phyloP scores from a whole-genome alignment of 1,140 invertebrate genomes.

The Mizuhopecten yessoensis region DNA sequence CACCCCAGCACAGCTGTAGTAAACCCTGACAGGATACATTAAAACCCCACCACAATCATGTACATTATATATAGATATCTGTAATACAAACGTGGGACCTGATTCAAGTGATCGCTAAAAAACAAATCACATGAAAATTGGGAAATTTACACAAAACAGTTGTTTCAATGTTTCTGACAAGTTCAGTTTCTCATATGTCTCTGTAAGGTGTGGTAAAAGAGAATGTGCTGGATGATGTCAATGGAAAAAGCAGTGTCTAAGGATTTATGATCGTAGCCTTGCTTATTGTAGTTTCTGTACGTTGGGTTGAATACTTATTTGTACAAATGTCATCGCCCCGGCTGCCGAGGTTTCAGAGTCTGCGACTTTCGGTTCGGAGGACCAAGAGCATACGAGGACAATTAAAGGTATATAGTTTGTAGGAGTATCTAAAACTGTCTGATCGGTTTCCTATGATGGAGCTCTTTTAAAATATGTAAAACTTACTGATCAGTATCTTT shows the following conservation, averaged over 20 bases:
- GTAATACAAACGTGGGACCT: neutral
- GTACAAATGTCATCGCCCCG: neutral
- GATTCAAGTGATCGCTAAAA: neutral
- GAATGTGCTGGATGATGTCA: neutral
- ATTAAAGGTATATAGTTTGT: neutral
- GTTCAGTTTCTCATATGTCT: no score
- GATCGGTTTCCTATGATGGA: no score
- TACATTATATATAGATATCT: neutral
- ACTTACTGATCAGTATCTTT: no score
- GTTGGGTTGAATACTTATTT: neutral
- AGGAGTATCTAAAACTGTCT: no score
- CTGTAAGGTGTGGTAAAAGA: neutral
- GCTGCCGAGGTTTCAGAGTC: slow-evolving; percentile 5
- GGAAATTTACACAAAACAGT: neutral
- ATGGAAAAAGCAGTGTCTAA: no score
- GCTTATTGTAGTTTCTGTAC: neutral
- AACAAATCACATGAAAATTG: neutral
- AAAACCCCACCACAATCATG: neutral
- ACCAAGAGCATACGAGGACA: neutral
- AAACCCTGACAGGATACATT: neutral
- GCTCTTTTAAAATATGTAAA: no score
- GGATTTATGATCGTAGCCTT: no score
- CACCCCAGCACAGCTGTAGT: no score
- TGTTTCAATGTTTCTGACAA: no score
- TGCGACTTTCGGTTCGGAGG: neutral